Percentiles rank a stretch among this genome's conserved stretches.
Conservation (phyloP, 92 coral and sea anemone species). For the Heliopora coerulea region DNA sequence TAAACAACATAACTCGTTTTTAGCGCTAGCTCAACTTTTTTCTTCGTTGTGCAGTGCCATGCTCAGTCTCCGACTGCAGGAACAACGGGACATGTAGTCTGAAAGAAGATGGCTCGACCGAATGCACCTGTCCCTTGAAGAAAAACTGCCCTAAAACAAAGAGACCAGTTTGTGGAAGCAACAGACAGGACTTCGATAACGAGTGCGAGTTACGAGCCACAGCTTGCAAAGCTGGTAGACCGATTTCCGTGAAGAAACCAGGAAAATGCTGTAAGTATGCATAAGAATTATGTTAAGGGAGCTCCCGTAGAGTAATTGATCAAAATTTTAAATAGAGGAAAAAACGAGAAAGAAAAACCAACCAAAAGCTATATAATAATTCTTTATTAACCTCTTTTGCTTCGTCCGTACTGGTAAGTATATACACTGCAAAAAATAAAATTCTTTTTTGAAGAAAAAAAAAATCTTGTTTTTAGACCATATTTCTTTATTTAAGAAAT, state of each 20-base stretch:
- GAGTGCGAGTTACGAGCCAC: conserved; percentile 71
- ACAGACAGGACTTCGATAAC: conserved; percentile 73
- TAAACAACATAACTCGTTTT: no score
- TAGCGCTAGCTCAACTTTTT: neutral
- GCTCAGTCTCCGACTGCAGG: conserved; percentile 67
- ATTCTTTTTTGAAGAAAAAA: no score
- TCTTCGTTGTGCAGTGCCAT: conserved; percentile 60
- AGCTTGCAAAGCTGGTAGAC: conserved; percentile 68
- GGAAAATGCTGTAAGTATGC: conserved; percentile 91
- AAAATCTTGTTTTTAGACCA: no score
- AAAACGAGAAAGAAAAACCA: no score
- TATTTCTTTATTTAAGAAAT: no score
- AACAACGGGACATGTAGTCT: conserved; percentile 64
- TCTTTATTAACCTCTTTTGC: no score
- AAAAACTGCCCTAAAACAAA: conserved; percentile 19
- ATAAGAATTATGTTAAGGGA: no score
- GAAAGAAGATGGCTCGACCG: conserved; percentile 61
- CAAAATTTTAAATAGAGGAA: no score
- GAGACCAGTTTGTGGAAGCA: conserved; percentile 76
- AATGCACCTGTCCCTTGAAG: conserved; percentile 54
- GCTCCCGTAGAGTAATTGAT: no score
- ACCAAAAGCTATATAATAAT: no score
- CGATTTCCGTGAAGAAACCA: conserved; percentile 58
- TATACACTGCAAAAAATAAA: no score
- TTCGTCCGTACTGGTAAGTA: no score